Evolutionary conservation across 2,113 vertebrate genomes (phyloP).

Genomic region (Indicator indicator): DNA sequence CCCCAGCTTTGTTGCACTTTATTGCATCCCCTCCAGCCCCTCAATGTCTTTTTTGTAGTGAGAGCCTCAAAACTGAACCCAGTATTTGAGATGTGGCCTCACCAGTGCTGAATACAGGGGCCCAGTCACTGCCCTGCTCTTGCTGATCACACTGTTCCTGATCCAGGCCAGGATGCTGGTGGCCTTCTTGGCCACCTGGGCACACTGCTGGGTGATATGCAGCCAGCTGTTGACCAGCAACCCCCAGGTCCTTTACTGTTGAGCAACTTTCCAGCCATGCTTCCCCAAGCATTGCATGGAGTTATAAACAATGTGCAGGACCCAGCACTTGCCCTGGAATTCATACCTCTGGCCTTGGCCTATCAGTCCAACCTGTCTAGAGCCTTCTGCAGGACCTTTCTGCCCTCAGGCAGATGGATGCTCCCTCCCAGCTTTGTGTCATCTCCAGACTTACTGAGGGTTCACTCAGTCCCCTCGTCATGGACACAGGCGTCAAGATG

Average conservation of each 20-base stretch:
- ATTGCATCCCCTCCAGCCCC: too few species aligned
- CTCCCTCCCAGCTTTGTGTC: not conserved
- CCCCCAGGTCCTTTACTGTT: not conserved
- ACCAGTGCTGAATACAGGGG: rapidly evolving
- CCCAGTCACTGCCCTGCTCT: not conserved
- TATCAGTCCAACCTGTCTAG: not conserved
- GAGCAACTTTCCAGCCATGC: not conserved
- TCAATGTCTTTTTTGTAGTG: too few species aligned
- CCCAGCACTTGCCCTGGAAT: not conserved
- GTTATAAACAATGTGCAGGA: not conserved
- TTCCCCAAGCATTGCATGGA: rapidly evolving
- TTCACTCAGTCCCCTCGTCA: not conserved
- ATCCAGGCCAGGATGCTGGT: not conserved
- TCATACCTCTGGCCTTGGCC: not conserved
- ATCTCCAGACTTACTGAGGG: not conserved
- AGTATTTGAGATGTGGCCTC: rapidly evolving
- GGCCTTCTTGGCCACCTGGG: not conserved
- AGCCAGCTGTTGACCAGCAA: not conserved
- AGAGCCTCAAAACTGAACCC: too few species aligned
- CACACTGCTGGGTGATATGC: not conserved
- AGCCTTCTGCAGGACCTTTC: too few species aligned
- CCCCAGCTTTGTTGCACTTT: rapidly evolving
- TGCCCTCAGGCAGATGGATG: not conserved
- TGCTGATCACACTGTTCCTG: not conserved
- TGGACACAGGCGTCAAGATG: not conserved